Percentiles rank a stretch among this genome's conserved stretches.
phyloP scores from a whole-genome alignment of 2,888 invertebrate species.

The Pachycephus smyrnensis region DNA sequence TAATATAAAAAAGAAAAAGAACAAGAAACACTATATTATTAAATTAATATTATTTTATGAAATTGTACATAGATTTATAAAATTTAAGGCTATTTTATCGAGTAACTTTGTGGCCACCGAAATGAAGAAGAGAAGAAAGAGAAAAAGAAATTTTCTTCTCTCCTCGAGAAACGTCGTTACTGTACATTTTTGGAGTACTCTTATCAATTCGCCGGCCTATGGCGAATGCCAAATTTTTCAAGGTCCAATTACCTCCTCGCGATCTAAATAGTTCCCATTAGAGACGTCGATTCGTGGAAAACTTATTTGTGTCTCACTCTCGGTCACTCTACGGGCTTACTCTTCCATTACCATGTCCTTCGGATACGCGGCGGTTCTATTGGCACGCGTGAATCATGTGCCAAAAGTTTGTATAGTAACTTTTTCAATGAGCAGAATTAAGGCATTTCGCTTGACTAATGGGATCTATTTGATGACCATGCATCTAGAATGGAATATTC shows the following conservation, averaged over 20 bases:
- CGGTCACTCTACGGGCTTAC: neutral
- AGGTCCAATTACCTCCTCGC: slow-evolving; percentile 40
- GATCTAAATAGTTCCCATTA: slow-evolving; percentile 26
- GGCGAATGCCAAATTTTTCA: slow-evolving; percentile 39
- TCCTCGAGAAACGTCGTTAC: slow-evolving; percentile 1
- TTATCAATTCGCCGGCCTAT: neutral
- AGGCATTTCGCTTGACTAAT: neutral
- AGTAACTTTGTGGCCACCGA: slow-evolving; percentile 49
- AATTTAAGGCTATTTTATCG: slow-evolving; percentile 54
- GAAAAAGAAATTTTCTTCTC: neutral
- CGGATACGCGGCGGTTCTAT: neutral
- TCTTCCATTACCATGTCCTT: neutral
- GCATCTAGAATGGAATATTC: neutral
- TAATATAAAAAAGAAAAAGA: slow-evolving; percentile 27
- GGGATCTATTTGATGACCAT: neutral
- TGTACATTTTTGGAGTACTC: slow-evolving; percentile 10
- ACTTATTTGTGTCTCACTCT: neutral
- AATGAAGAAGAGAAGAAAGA: slow-evolving; percentile 3
- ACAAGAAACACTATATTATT: slow-evolving; percentile 40
- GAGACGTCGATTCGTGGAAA: slow-evolving; percentile 1
- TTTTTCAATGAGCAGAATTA: neutral
- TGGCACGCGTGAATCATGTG: neutral
- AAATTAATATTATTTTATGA: slow-evolving; percentile 62
- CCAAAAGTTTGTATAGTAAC: neutral
- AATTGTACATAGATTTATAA: slow-evolving; percentile 59